Evolutionary conservation across 2,888 invertebrate species (phyloP), one percentile per base, ranked within the genome.

Genomic region (Amblyteles armatorius): DNA sequence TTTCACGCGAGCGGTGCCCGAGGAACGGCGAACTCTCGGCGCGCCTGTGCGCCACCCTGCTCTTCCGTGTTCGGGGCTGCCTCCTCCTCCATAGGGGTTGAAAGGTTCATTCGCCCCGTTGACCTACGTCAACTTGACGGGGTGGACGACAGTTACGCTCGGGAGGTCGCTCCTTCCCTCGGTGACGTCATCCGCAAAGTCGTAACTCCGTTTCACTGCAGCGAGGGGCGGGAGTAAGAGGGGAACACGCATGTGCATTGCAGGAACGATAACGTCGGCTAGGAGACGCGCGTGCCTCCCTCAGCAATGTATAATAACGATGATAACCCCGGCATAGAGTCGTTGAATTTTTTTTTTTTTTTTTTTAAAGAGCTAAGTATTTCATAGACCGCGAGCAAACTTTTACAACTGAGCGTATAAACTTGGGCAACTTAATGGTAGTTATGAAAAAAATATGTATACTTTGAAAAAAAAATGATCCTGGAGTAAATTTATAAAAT

Each of bases 21-120:
- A 29, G 33, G 44, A 13, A 29, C 48, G 36, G 13, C n/a, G 50
- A 48, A 26, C 22, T 44, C n/a, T 13, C 60, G 22, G 22, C 44
- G 60, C n/a, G 19, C 19, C 74, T 29, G 9, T 19, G 11, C 11
- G 69, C 29, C 26, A 26, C 69, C 50, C 69, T 9, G 69, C 33
- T 71, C 69, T 26, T 52, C 50, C 26, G 69, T 16, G 48, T 69
- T 69, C 48, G 48, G 11, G 44, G 44, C 22, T 73, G 19, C 22
- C 16, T 36, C 22, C 26, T 57, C 13, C 40, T 74, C 26, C 40
- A 13, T 13, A 72, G 48, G 76, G 82, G 71, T 85, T 65, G 82
- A 60, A 79, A 85, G 82, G 85, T 85, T 85, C 82, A 79, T 85
- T 85, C 79, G 82, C 82, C 85, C 79, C 85, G 82, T 85, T 82